Percentiles rank a stretch among this genome's conserved stretches.
Evolutionary conservation across 2,797 vertebrate genomes (phyloP).

Genomic region (Hozukius guyotensis): DNA sequence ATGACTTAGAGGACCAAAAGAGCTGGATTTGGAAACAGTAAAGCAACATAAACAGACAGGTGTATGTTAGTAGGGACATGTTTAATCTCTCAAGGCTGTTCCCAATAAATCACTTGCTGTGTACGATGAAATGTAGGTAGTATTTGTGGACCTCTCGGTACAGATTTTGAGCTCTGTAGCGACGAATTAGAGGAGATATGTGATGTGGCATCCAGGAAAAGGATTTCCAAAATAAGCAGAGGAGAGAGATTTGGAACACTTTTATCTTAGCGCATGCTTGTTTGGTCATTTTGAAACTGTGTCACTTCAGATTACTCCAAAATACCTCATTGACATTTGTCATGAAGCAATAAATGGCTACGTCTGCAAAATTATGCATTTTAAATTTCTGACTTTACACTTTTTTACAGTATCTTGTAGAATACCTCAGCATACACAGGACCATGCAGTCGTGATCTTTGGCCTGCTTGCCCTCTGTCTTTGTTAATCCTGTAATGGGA

Average conservation of each 20-base stretch:
- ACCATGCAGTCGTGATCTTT: conserved; percentile 46
- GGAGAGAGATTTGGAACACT: conserved; percentile 56
- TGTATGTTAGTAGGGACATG: not conserved
- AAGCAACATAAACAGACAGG: not conserved
- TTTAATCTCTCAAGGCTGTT: not conserved
- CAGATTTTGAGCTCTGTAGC: conserved; percentile 43
- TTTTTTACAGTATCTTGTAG: not conserved
- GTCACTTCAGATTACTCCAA: conserved; percentile 33
- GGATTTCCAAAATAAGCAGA: conserved; percentile 57
- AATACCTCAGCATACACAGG: not conserved
- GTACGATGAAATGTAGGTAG: not conserved
- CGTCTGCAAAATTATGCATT: not conserved
- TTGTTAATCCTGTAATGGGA: conserved; percentile 85
- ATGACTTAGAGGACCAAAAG: not conserved
- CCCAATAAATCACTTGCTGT: not conserved
- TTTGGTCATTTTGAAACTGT: conserved; percentile 46
- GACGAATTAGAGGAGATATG: conserved; percentile 53
- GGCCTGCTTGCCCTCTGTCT: conserved; percentile 65
- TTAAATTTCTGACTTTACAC: not conserved
- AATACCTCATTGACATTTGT: not conserved
- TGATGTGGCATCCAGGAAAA: conserved; percentile 31
- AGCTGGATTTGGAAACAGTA: not conserved
- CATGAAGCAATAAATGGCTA: not conserved
- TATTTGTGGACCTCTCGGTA: conserved; percentile 23
- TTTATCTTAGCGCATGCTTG: conserved; percentile 44